Conservation (phyloP, 2,113 vertebrate genomes). For the Heterotis niloticus region DNA sequence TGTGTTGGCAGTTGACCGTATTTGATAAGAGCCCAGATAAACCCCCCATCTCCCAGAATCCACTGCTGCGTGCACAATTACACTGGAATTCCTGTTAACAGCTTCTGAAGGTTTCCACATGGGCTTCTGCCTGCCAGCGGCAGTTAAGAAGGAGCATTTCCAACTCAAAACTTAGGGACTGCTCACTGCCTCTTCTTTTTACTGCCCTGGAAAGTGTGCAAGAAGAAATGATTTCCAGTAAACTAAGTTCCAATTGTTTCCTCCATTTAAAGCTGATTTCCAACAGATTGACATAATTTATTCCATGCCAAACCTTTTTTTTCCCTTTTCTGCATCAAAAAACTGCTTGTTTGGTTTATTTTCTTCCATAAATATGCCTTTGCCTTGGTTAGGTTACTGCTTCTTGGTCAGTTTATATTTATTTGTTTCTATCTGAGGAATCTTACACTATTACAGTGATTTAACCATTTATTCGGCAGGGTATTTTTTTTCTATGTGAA, state of each 20-base stretch:
- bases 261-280: background rate
- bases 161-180: too few relatives aligned
- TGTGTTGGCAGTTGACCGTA: background rate
- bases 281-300: too few relatives aligned
- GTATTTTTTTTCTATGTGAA: too few relatives aligned
- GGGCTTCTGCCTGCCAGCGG: background rate
- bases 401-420: too few relatives aligned
- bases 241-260: background rate
- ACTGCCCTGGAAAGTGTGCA: background rate
- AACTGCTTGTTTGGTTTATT: too few relatives aligned
- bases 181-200: background rate
- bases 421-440: too few relatives aligned
- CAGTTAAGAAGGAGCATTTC: background rate
- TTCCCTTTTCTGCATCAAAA: too few relatives aligned
- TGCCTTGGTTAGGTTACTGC: too few relatives aligned
- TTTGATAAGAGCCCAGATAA: background rate
- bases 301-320: too few relatives aligned
- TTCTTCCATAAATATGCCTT: too few relatives aligned
- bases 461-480: too few relatives aligned
- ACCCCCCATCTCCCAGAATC: background rate
- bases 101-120: slow-evolving; percentile 18
- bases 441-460: too few relatives aligned
- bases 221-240: background rate
- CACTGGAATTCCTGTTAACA: slow-evolving; percentile 54
- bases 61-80: slow-evolving; percentile 40